Base-by-base conservation (phyloP, 2,888 invertebrate genomes). In the Galerucella pusilla region DNA sequence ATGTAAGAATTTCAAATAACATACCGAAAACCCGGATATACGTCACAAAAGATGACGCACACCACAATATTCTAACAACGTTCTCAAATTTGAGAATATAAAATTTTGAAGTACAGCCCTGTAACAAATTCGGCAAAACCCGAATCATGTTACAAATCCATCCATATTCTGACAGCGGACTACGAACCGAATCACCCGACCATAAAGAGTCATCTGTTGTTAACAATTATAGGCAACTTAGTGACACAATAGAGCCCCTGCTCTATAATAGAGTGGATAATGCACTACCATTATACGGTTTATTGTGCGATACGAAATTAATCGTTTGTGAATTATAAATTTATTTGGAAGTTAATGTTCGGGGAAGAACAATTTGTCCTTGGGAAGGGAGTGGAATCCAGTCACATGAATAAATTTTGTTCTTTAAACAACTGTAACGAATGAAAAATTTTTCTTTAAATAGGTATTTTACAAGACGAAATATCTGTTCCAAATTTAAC, bases 161-260 rank as follows among this genome's bases (percentile, higher is more conserved):
- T 73, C 60, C 16, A 67, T 73, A 67, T 72, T 60, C 68, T 63
- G 76, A 78, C 79, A 65, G 64, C 42, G 46, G 64, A 75, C 74
- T 68, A 49, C 12, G 70, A 71, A 78, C 71, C 65, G 71, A 71
- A 74, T 78, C 85, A 82, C 77, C 84, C 82, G 81, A 81, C 83
- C 86, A 80, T 85, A 82, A 85, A 85, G 84, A 86, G 87, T 86
- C 86, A 85, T 85, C 86, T 85, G 86, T 85, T 87, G 86, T 86
- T 85, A 86, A 86, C 87, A 87, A 87, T 87, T 87, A 87, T 85
- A 86, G 86, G 85, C 86, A 86, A 87, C 86, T 86, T 86, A 87
- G 87, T 82, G 85, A 86, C 86, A 87, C 86, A 87, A 87, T 86
- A 83, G 85, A 85, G 83, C 85, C 86, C 85, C 84, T 79, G 83